Percentiles rank a stretch among this genome's conserved stretches.
These are phyloP conservation scores for Pandion haliaetus DNA, from an alignment of 2,113 vertebrate genomes.

Conservation along the genomic window DNA sequence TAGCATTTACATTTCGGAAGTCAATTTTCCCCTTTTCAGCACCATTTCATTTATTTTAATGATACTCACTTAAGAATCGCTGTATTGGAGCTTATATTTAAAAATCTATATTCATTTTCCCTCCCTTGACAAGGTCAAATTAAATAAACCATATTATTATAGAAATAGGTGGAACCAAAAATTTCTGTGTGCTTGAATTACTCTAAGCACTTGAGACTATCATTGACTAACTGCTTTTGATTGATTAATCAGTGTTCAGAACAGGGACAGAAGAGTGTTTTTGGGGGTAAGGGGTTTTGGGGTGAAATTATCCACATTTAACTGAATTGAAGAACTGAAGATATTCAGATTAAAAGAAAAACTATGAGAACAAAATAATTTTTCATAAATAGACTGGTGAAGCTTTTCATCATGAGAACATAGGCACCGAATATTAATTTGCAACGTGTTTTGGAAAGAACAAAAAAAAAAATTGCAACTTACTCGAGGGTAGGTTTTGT, in stretches of 20 bases:
- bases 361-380: background rate
- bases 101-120: background rate
- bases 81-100: background rate
- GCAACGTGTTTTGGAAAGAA: background rate
- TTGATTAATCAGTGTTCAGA: background rate
- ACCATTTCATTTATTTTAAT: background rate
- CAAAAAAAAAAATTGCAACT: background rate
- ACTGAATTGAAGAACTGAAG: background rate
- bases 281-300: background rate
- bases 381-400: background rate
- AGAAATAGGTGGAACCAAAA: background rate
- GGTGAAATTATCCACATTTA: too few relatives aligned
- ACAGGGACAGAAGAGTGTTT: background rate
- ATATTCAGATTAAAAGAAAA: background rate
- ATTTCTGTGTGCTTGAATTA: too few relatives aligned
- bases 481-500: constrained; percentile 87
- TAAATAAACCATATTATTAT: background rate
- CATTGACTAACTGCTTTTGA: too few relatives aligned
- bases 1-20: background rate
- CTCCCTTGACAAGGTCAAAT: background rate
- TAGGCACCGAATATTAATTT: background rate
- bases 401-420: too few relatives aligned
- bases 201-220: background rate
- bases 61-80: background rate
- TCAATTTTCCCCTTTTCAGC: background rate